Conservation (phyloP, 2,113 vertebrate species). For the Archocentrus centrarchus region DNA sequence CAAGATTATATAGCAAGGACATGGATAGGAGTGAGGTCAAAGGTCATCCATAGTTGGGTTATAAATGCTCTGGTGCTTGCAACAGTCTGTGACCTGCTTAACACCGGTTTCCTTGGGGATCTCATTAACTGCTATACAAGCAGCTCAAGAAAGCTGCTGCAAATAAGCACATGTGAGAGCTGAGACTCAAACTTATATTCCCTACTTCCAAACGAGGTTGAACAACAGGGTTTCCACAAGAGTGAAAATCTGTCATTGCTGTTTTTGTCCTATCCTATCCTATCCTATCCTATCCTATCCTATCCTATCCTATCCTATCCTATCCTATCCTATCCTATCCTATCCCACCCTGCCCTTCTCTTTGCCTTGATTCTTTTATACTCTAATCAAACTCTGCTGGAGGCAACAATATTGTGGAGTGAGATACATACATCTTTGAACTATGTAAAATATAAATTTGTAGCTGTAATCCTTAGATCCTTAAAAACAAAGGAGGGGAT, state of each 20-base stretch:
- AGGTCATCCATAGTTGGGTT: constrained; percentile 43
- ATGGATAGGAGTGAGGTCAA: constrained; percentile 22
- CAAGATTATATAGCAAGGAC: constrained; percentile 2
- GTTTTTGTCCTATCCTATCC: neutral
- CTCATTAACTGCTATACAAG: constrained; percentile 67
- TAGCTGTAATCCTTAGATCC: neutral
- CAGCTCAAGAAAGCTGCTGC: constrained; percentile 21
- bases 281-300: neutral
- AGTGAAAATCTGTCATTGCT: neutral
- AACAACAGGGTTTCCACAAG: neutral
- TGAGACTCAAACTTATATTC: neutral
- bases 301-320: neutral
- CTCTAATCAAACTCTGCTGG: neutral
- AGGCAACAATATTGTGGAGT: neutral
- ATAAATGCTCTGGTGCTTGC: constrained; percentile 24
- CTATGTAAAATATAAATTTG: neutral
- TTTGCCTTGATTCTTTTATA: neutral
- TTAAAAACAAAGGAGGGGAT: neutral
- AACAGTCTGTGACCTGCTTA: constrained; percentile 42
- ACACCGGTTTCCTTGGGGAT: constrained; percentile 52
- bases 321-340: neutral
- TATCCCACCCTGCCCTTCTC: neutral
- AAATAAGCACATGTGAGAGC: constrained; percentile 56
- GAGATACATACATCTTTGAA: neutral
- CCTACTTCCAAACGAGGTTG: neutral